Percentiles rank a stretch among this genome's conserved stretches.
phyloP scores from a whole-genome alignment of 2,888 invertebrate genomes.

The Sialis fuliginosa region DNA sequence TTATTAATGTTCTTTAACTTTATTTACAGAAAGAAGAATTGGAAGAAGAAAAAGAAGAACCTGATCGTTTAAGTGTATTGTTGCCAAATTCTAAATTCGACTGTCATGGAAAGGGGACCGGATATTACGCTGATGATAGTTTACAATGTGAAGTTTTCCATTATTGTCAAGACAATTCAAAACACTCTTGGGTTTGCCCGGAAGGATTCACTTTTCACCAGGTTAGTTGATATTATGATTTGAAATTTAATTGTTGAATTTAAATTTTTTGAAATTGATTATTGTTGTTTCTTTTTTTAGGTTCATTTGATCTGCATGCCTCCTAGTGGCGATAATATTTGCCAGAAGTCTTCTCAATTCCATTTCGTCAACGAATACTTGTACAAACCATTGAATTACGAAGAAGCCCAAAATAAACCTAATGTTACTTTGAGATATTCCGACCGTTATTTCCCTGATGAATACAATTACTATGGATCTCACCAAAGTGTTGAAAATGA shows the following conservation, averaged over 20 bases:
- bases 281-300: conserved; percentile 26
- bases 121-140: conserved; percentile 82
- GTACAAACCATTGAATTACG: conserved; percentile 72
- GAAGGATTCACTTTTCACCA: conserved; percentile 80
- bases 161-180: conserved; percentile 78
- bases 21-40: conserved; percentile 36
- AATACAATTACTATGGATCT: conserved; percentile 44
- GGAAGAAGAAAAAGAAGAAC: conserved; percentile 65
- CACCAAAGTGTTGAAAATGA: conserved; percentile 26
- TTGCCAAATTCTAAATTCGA: conserved; percentile 71
- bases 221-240: conserved; percentile 23
- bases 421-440: conserved; percentile 63
- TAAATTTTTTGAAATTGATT: not conserved
- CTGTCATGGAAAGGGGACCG: conserved; percentile 63
- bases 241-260: not conserved
- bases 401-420: conserved; percentile 64
- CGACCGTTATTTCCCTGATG: conserved; percentile 68
- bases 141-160: conserved; percentile 85
- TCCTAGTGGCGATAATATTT: conserved; percentile 73
- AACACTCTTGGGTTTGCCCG: conserved; percentile 86
- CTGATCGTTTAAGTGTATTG: conserved; percentile 61
- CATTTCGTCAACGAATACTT: conserved; percentile 87
- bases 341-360: conserved; percentile 74
- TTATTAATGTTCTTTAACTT: not conserved
- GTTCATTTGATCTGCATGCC: conserved; percentile 90